phyloP scores from a whole-genome alignment of 2,113 vertebrate species.

The Trogon melanurus region DNA sequence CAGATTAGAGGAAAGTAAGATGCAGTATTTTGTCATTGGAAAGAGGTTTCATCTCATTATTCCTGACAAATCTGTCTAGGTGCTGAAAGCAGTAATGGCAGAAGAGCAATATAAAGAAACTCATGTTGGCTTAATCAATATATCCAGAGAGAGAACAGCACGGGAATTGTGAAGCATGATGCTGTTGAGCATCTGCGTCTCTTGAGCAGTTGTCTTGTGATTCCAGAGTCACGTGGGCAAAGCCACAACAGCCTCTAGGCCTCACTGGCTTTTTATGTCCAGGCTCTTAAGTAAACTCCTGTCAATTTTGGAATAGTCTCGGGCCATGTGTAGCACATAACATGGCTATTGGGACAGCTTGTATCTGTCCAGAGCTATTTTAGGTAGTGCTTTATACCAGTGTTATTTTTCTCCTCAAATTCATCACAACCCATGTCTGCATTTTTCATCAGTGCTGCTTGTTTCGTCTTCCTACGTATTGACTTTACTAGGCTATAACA shows the following conservation, averaged over 20 bases:
- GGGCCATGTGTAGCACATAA: not conserved
- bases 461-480: not conserved
- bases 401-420: not conserved
- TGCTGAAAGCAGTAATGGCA: not conserved
- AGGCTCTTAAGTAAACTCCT: not conserved
- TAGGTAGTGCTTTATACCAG: not conserved
- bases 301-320: not conserved
- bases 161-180: not conserved
- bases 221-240: not conserved
- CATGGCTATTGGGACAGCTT: not conserved
- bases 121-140: not conserved
- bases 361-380: not conserved
- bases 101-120: not conserved
- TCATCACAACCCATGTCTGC: not conserved
- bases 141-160: not conserved
- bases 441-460: not conserved
- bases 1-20: not conserved
- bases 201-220: not conserved
- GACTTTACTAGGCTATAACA: not conserved
- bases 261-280: not conserved
- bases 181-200: not conserved
- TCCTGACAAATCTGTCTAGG: not conserved
- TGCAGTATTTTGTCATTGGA: not conserved
- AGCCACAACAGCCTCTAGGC: not conserved
- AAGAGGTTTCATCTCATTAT: not conserved